Base-by-base conservation (phyloP, 2,797 vertebrate species). In the Odontamblyopus rebecca region DNA sequence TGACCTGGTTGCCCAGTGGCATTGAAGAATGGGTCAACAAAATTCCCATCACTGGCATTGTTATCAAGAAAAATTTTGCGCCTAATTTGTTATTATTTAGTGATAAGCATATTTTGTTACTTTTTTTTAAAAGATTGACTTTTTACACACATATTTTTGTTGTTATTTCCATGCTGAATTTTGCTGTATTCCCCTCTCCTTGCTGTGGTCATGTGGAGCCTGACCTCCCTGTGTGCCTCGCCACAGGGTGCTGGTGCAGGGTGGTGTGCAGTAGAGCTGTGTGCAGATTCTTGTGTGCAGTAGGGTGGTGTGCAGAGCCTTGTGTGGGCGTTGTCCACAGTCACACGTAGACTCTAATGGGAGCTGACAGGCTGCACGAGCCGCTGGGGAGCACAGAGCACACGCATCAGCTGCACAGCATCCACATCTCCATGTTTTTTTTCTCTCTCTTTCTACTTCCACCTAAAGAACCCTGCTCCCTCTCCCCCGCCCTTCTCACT, bases 401-500 rank as follows among this genome's bases (percentile, higher is more conserved):
- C 69, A 69, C 87, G 70, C 73, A 81, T 79, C 67, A 87, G 78
- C 82, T 84, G 81, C 83, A 82, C 80, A 84, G 79, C 84, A 84
- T 82, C 79, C 74, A 76, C 73, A 87, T 85, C 82, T 85, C 78
- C 60, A 85, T 85, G 83, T 84, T 44, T 63, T 38, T 8, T 19
- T 32, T 32, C 3, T 9, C 30, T 61, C 7, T 61, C 27, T 64
- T 41, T 85, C 85, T 82, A 56, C 84, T 82, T 89, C 88, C 91
- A 91, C 88, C 90, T 92, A 82, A 87, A 86, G 88, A 88, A 92
- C 90, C 90, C 89, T 38, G 74, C 82, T 85, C 81, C 81, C 12
- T 48, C 82, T 15, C 3, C 23, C 13, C 48, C 63, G 38, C 26
- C 26, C 64, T 87, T 78, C 82, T 84, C 84, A 86, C 88, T 91